These are phyloP conservation scores for Uloborus diversus DNA, from an alignment of 1,140 invertebrate species.

Conservation along the genomic window DNA sequence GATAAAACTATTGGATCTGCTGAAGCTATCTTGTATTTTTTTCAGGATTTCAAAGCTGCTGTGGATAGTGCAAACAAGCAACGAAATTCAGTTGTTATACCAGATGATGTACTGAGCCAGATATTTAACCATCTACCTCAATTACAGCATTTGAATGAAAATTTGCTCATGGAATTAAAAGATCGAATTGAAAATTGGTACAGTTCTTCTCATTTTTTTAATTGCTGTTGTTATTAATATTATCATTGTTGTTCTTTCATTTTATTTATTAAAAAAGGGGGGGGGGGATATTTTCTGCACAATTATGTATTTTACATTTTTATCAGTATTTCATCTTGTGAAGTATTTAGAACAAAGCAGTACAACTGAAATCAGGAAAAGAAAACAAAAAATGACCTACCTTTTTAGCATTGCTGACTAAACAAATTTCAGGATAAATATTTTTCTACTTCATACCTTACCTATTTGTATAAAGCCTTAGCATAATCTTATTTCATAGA, in stretches of 20 bases:
- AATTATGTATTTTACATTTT: too few species aligned
- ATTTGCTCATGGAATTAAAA: constrained; percentile 74
- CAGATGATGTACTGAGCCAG: constrained; percentile 69
- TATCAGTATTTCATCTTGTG: constrained; percentile 59
- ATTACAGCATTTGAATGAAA: constrained; percentile 73
- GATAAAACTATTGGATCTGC: too few species aligned
- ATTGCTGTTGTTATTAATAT: not conserved
- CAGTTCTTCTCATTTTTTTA: not conserved
- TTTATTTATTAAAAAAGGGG: too few species aligned
- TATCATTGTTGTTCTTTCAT: too few species aligned
- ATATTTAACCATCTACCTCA: constrained; percentile 72
- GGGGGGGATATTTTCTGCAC: too few species aligned
- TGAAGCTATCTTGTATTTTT: constrained; percentile 40
- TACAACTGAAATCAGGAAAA: too few species aligned
- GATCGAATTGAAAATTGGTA: constrained; percentile 73
- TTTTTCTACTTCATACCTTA: too few species aligned
- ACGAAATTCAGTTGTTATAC: constrained; percentile 64
- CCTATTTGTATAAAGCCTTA: too few species aligned
- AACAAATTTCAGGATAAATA: too few species aligned
- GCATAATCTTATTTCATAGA: too few species aligned
- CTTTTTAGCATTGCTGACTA: too few species aligned
- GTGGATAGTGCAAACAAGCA: constrained; percentile 67
- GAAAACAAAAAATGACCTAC: too few species aligned
- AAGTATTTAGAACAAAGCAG: constrained; percentile 69
- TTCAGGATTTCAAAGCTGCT: constrained; percentile 70